Evolutionary conservation across 2,113 vertebrate genomes (phyloP).

Genomic region (Empidonax alnorum): DNA sequence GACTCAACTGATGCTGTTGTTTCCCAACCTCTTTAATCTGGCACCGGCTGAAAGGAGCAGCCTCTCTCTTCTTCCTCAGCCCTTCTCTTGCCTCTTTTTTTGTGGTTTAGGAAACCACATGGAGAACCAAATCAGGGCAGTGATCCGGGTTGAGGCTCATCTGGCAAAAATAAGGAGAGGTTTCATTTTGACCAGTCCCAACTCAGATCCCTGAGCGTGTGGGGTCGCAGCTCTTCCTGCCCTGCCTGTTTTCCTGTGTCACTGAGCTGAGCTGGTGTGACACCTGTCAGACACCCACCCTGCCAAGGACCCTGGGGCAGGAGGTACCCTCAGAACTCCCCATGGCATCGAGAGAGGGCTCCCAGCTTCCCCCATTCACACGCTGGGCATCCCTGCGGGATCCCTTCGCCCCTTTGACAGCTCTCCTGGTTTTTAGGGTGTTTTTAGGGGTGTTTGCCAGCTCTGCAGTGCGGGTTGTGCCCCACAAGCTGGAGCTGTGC

Average conservation of each 20-base stretch:
- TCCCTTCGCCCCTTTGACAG: neutral
- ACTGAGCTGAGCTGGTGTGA: neutral
- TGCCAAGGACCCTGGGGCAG: rapidly evolving
- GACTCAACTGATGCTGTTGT: neutral
- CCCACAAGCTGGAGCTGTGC: rapidly evolving
- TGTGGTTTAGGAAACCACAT: neutral
- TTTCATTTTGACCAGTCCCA: neutral
- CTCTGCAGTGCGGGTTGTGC: neutral
- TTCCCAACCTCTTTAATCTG: constrained; percentile 14
- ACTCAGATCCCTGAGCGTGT: rapidly evolving
- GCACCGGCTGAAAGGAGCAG: constrained; percentile 16
- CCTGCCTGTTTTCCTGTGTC: neutral
- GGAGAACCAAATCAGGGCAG: neutral
- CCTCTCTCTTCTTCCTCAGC: neutral
- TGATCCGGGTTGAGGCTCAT: neutral
- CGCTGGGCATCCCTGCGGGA: neutral
- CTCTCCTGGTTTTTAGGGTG: rapidly evolving
- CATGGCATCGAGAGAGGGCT: rapidly evolving
- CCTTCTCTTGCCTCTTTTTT: neutral
- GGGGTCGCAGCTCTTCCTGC: neutral
- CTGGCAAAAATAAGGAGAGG: neutral
- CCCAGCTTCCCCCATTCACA: neutral
- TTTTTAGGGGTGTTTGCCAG: neutral
- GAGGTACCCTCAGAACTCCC: neutral
- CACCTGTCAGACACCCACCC: rapidly evolving